phyloP scores from a whole-genome alignment of 2,888 invertebrate genomes.

The Cloeon dipterum region DNA sequence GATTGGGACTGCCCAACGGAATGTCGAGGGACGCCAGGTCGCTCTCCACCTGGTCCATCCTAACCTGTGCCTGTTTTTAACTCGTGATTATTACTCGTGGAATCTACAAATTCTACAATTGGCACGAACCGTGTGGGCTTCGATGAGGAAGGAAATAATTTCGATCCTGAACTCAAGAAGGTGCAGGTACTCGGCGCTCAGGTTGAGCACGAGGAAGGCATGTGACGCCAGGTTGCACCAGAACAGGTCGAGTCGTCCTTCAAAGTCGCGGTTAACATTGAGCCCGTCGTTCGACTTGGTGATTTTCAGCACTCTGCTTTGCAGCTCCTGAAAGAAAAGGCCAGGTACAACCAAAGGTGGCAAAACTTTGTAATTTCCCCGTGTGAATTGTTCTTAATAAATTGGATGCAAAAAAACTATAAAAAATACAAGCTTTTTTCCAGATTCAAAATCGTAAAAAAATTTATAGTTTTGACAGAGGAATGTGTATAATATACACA shows the following conservation, averaged over 20 bases:
- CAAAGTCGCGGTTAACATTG: constrained; percentile 43
- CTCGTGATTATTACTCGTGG: constrained; percentile 6
- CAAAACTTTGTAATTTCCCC: no score
- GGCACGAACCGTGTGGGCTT: constrained; percentile 34
- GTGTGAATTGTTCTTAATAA: no score
- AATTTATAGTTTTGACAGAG: no score
- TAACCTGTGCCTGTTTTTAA: constrained; percentile 40
- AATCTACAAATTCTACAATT: background rate
- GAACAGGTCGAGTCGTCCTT: constrained; percentile 23
- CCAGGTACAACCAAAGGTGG: no score
- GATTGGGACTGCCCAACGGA: constrained; percentile 36
- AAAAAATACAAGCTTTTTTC: no score
- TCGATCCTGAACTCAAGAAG: constrained; percentile 40
- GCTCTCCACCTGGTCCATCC: constrained; percentile 50
- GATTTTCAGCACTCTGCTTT: constrained; percentile 51
- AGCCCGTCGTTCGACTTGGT: constrained; percentile 56
- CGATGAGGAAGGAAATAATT: constrained; percentile 46
- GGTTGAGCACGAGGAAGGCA: constrained; percentile 38
- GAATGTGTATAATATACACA: no score
- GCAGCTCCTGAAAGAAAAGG: constrained; percentile 26
- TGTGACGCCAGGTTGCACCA: constrained; percentile 13
- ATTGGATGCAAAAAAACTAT: no score
- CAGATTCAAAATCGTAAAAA: no score
- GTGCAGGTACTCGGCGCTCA: constrained; percentile 43
- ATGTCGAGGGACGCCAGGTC: constrained; percentile 40